Evolutionary conservation across 2,113 vertebrate genomes (phyloP).

Genomic region (Mungos mungo): DNA sequence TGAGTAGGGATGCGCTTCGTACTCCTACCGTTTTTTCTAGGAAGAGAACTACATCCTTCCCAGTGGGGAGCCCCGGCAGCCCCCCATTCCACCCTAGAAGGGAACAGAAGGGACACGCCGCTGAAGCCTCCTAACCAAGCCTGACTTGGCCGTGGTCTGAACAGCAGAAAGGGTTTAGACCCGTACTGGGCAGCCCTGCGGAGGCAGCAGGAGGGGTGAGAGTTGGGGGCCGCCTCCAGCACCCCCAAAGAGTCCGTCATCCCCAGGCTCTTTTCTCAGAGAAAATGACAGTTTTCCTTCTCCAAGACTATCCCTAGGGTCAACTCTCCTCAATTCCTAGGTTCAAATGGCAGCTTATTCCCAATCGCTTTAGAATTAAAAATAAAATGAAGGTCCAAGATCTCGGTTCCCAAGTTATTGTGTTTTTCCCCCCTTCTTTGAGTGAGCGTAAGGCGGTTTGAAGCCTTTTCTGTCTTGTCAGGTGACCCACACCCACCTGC

Average conservation of each 20-base stretch:
- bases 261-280: not conserved
- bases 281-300: not conserved
- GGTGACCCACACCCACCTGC: not conserved
- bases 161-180: not conserved
- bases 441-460: not conserved
- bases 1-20: not conserved
- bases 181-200: not conserved
- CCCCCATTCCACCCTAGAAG: not conserved
- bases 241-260: not conserved
- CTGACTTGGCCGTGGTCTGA: not conserved
- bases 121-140: not conserved
- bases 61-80: not conserved
- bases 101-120: not conserved
- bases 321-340: not conserved
- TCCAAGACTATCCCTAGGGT: not conserved
- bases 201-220: not conserved
- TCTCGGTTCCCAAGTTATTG: not conserved
- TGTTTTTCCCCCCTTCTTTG: not conserved
- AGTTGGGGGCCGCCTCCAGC: not conserved
- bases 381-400: conserved; percentile 5
- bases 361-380: conserved; percentile 36
- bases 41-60: not conserved
- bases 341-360: not conserved
- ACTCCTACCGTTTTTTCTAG: not conserved
- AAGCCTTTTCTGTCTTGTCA: not conserved